phyloP scores from a whole-genome alignment of 1,140 invertebrate genomes.

The Trichonephila inaurata region DNA sequence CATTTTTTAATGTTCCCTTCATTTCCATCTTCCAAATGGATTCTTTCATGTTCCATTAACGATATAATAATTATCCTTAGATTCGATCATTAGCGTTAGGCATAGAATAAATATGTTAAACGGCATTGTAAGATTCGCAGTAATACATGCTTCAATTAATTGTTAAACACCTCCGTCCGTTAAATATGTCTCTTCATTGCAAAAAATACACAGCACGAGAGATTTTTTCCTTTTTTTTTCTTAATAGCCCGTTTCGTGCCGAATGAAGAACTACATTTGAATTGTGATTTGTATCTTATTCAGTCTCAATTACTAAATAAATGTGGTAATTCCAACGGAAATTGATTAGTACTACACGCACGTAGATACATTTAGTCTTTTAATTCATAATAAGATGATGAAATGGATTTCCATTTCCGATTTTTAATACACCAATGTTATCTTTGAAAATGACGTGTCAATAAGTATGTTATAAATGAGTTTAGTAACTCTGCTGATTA shows the following conservation, averaged over 20 bases:
- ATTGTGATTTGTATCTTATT: slow-evolving; percentile 39
- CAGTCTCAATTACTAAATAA: slow-evolving; percentile 5
- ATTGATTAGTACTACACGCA: background rate
- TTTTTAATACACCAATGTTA: background rate
- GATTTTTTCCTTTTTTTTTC: background rate
- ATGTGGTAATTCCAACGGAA: background rate
- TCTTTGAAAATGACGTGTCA: no score
- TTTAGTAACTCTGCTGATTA: no score
- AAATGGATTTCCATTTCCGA: background rate
- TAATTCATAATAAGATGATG: background rate
- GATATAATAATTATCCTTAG: slow-evolving; percentile 36
- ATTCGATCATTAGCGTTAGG: slow-evolving; percentile 25
- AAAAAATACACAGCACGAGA: background rate
- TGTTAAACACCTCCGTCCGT: slow-evolving; percentile 14
- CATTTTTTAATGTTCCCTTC: background rate
- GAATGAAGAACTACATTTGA: background rate
- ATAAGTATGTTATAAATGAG: no score
- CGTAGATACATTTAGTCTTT: background rate
- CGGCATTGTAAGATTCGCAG: background rate
- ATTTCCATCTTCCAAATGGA: background rate
- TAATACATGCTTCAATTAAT: slow-evolving; percentile 26
- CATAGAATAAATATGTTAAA: slow-evolving; percentile 20
- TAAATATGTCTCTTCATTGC: background rate
- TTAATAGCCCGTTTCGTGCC: background rate
- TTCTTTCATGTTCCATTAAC: slow-evolving; percentile 24